These are phyloP conservation scores for Polydrusus pterygomalis DNA, from an alignment of 2,888 invertebrate species.

Conservation along the genomic window DNA sequence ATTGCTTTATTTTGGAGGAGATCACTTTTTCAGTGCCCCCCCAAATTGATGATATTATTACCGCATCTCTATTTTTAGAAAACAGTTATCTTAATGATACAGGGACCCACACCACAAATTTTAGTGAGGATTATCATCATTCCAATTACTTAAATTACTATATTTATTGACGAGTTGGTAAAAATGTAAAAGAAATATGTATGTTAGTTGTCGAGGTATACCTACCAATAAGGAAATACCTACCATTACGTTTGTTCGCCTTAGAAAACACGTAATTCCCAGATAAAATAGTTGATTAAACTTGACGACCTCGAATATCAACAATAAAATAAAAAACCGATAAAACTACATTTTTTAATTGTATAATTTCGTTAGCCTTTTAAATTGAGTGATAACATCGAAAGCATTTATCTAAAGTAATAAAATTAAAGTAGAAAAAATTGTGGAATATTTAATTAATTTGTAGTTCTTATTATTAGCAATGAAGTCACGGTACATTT, in stretches of 20 bases:
- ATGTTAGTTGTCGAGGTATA: background rate
- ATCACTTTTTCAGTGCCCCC: no score
- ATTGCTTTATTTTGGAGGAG: no score
- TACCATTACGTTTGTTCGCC: background rate
- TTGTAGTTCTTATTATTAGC: conserved; percentile 6
- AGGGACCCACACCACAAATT: no score
- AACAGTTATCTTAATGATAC: no score
- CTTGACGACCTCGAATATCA: conserved; percentile 10
- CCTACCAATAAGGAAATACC: background rate
- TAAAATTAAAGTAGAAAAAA: background rate
- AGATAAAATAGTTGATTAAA: background rate
- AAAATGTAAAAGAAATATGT: no score
- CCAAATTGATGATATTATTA: no score
- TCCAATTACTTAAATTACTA: no score
- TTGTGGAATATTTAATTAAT: conserved; percentile 9
- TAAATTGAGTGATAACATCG: conserved; percentile 10
- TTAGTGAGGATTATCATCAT: no score
- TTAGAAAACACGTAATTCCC: conserved; percentile 9
- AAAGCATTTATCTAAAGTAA: background rate
- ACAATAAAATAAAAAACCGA: background rate
- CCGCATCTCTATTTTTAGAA: no score
- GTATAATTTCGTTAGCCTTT: conserved; percentile 8
- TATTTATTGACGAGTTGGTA: no score
- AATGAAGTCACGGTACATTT: conserved; percentile 3
- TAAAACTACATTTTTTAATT: background rate